Conservation (phyloP, 2,797 vertebrate genomes). For the Tokudaia tokunoshimensis region DNA sequence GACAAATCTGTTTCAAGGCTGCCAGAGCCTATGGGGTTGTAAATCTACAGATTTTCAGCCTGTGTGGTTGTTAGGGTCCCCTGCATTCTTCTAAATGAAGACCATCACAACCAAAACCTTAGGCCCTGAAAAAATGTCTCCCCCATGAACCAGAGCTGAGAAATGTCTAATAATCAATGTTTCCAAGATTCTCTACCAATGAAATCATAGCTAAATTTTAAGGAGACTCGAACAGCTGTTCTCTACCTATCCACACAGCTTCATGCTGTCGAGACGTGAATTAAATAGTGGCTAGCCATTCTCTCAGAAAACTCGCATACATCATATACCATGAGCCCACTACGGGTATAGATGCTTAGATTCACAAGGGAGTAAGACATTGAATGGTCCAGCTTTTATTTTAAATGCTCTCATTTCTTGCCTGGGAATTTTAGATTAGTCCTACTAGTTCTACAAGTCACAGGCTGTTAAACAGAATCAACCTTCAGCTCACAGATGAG, state of each 20-base stretch:
- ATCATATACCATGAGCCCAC: neutral
- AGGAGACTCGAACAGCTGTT: neutral
- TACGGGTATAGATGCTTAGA: neutral
- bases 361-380: neutral
- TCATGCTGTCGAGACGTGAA: neutral
- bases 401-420: neutral
- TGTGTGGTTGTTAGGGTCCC: neutral
- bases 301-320: neutral
- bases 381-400: neutral
- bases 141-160: neutral
- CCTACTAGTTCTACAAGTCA: neutral
- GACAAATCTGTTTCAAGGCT: conserved; percentile 3
- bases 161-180: neutral
- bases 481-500: neutral
- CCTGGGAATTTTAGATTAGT: conserved; percentile 16
- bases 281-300: neutral
- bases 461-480: neutral
- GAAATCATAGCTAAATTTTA: neutral
- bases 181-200: conserved; percentile 14
- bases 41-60: neutral
- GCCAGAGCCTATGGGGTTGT: neutral
- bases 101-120: neutral
- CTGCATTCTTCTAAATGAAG: neutral
- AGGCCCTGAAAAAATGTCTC: neutral
- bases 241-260: neutral